Evolutionary conservation across 2,113 vertebrate genomes (phyloP).

Genomic region (Crypturellus undulatus): DNA sequence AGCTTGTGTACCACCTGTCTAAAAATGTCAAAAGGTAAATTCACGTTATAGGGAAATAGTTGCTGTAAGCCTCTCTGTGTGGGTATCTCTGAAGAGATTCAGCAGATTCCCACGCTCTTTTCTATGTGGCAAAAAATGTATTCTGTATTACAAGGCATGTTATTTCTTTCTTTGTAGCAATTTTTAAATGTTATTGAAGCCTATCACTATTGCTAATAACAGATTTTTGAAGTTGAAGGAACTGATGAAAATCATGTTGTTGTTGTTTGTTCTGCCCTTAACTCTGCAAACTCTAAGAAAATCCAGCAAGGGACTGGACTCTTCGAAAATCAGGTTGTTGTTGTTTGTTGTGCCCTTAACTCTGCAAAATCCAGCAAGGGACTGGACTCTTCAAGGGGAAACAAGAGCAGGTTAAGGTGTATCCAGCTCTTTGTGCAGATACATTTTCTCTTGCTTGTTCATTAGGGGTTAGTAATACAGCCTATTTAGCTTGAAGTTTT

Average conservation of each 20-base stretch:
- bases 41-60: fast-evolving
- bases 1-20: not conserved
- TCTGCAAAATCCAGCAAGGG: not conserved
- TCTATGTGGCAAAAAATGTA: not conserved
- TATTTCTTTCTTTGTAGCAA: not conserved
- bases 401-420: fast-evolving
- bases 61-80: not conserved
- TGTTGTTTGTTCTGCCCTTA: not conserved
- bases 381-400: not conserved
- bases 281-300: not conserved
- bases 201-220: not conserved
- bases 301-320: not conserved
- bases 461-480: not conserved
- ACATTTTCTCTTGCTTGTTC: not conserved
- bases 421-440: not conserved
- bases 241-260: not conserved
- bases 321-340: not conserved
- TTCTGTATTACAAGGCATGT: fast-evolving
- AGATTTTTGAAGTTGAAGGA: not conserved
- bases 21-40: not conserved
- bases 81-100: not conserved
- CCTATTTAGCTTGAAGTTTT: not conserved
- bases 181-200: not conserved
- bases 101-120: fast-evolving
- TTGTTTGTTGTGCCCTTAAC: not conserved